A percentile compares a stretch with the other conserved stretches of the same genome.
These are phyloP conservation scores for Agriopis aurantiaria DNA, from an alignment of 2,888 invertebrate species.

Conservation along the genomic window DNA sequence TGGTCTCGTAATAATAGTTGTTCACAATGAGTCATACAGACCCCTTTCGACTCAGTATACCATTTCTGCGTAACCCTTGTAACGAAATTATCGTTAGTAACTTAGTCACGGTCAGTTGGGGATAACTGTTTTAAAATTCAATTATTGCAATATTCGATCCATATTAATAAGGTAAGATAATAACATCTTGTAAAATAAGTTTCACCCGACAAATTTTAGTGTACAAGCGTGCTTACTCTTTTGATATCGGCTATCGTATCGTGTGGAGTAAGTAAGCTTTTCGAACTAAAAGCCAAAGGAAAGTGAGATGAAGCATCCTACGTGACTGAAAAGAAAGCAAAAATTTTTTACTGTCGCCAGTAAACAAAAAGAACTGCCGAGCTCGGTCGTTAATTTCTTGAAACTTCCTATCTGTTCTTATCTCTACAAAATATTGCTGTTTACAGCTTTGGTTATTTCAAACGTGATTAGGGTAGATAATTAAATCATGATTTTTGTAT, in stretches of 20 bases:
- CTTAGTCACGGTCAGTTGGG: no score
- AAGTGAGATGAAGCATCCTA: slow-evolving; percentile 68
- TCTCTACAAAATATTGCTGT: slow-evolving; percentile 14
- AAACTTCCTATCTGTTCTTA: slow-evolving; percentile 28
- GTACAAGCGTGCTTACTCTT: no score
- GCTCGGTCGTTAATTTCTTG: slow-evolving; percentile 27
- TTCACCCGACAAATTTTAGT: no score
- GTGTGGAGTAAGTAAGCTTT: slow-evolving; percentile 15
- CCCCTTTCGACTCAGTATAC: no score
- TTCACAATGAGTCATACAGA: no score
- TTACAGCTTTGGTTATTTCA: slow-evolving; percentile 8
- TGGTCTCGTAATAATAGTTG: no score
- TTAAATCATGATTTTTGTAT: neutral
- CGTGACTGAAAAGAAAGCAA: slow-evolving; percentile 62
- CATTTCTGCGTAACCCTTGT: no score
- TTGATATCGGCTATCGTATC: neutral
- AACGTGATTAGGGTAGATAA: neutral
- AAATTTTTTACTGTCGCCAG: slow-evolving; percentile 44
- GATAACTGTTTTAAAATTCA: no score
- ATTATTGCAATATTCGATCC: no score
- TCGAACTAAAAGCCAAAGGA: slow-evolving; percentile 52
- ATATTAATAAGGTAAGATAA: no score
- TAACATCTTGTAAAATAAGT: no score
- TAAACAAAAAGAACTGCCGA: slow-evolving; percentile 35
- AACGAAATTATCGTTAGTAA: no score